Conservation (phyloP, 2,113 vertebrate species). For the Eublepharis macularius region DNA sequence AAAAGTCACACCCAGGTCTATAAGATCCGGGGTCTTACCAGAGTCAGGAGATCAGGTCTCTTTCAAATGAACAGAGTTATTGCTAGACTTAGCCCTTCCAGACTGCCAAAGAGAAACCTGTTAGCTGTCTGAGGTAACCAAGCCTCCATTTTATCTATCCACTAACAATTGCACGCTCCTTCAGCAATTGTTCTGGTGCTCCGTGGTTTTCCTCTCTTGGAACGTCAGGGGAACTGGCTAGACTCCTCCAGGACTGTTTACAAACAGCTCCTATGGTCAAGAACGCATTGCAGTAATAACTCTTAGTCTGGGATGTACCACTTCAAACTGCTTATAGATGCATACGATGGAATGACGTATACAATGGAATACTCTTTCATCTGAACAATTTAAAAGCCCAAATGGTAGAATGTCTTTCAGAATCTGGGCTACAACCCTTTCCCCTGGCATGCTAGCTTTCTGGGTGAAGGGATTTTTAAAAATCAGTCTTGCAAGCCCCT, state of each 20-base stretch:
- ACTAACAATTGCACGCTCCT: neutral
- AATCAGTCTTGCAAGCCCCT: neutral
- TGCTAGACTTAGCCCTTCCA: neutral
- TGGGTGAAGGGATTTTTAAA: neutral
- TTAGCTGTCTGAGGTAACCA: neutral
- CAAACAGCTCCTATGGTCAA: neutral
- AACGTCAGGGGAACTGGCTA: fast-evolving
- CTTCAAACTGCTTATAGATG: too few species aligned
- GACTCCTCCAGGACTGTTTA: neutral
- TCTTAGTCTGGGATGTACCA: too few species aligned
- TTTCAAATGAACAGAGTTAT: neutral
- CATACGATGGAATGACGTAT: too few species aligned
- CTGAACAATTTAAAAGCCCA: too few species aligned
- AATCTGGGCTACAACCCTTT: too few species aligned
- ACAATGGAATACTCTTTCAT: too few species aligned
- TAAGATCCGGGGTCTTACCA: neutral
- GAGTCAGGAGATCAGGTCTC: neutral
- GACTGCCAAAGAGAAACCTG: neutral
- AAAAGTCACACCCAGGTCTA: neutral
- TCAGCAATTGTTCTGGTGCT: neutral
- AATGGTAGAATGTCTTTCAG: too few species aligned
- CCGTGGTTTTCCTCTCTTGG: fast-evolving
- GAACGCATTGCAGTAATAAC: too few species aligned
- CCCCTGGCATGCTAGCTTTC: neutral
- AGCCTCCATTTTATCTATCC: neutral